phyloP scores from a whole-genome alignment of 2,888 invertebrate species.

The Agrochola litura region DNA sequence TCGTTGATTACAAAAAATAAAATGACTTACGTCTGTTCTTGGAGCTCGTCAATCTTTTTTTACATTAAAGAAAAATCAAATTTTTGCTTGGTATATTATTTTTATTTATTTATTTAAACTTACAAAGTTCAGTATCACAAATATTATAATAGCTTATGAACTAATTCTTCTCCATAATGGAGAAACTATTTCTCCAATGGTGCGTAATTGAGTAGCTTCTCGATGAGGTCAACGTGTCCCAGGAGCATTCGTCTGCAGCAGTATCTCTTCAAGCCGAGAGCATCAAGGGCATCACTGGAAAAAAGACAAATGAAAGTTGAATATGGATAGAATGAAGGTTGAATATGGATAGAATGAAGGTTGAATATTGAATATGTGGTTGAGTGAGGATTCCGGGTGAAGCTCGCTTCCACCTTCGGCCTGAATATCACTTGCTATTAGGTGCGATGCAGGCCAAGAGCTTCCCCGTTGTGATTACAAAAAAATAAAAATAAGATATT shows the following conservation, averaged over 20 bases:
- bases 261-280: slow-evolving; percentile 98
- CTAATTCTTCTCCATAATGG: slow-evolving; percentile 20
- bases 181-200: slow-evolving; percentile 96
- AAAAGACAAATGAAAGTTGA: background rate
- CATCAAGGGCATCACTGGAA: slow-evolving; percentile 98
- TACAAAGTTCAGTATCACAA: slow-evolving; percentile 58
- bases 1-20: background rate
- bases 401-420: too few species aligned
- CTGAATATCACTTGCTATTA: too few species aligned
- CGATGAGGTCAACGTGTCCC: slow-evolving; percentile 99
- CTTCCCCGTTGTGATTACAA: too few species aligned
- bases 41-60: background rate
- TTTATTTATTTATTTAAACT: slow-evolving; percentile 40
- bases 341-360: background rate
- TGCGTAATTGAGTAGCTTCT: slow-evolving; percentile 99
- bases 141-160: slow-evolving; percentile 42
- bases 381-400: too few species aligned
- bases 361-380: too few species aligned
- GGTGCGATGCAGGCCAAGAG: too few species aligned
- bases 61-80: background rate
- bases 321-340: background rate
- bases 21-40: background rate
- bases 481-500: too few species aligned
- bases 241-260: slow-evolving; percentile 99
- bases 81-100: slow-evolving; percentile 14